Evolutionary conservation across 2,888 invertebrate species (phyloP).

Genomic region (Chrysomela aeneicollis): DNA sequence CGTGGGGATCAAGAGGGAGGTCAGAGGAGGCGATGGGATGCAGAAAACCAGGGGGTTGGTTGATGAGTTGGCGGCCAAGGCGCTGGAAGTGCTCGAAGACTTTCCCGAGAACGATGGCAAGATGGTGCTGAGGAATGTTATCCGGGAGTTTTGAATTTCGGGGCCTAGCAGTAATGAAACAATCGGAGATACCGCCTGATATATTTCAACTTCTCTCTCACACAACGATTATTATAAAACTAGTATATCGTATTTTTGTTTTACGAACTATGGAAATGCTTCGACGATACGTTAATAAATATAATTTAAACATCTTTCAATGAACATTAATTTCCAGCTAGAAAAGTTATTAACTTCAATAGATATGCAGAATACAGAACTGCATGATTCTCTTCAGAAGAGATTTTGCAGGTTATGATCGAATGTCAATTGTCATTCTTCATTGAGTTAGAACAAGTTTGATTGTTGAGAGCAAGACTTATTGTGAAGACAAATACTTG

Average conservation of each 20-base stretch:
- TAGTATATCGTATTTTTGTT: not conserved
- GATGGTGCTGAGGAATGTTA: conserved; percentile 82
- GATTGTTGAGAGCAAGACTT: no score
- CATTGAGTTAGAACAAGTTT: no score
- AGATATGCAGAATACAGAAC: no score
- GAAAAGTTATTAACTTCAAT: no score
- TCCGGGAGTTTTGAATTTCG: conserved; percentile 65
- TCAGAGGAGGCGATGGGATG: conserved; percentile 71
- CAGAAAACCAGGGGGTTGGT: conserved; percentile 75
- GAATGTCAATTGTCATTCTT: no score
- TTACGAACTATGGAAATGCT: no score
- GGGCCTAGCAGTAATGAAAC: not conserved
- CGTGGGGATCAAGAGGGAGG: conserved; percentile 59
- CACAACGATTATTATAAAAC: not conserved
- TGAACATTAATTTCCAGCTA: no score
- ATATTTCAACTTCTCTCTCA: not conserved
- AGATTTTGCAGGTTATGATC: no score
- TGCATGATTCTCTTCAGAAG: no score
- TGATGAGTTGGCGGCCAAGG: conserved; percentile 74
- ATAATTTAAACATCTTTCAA: not conserved
- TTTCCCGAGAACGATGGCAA: conserved; percentile 83
- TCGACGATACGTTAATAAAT: not conserved
- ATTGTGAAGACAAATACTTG: no score
- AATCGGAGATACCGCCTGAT: no score
- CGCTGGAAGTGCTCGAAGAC: conserved; percentile 74